Conservation (phyloP, 2,888 invertebrate genomes). For the Dolichopus griseipennis region DNA sequence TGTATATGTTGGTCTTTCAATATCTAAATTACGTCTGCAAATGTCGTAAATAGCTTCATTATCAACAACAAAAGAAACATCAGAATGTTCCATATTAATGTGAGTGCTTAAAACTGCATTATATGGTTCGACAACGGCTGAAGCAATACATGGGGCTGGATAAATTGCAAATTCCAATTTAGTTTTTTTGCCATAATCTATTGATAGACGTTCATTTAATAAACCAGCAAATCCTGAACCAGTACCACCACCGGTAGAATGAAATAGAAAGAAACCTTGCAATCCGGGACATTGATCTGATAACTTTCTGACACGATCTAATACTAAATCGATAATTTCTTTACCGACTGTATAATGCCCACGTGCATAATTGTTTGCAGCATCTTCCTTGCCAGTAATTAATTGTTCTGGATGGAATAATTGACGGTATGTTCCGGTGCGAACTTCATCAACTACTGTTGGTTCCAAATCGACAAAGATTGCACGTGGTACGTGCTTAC, state of each 20-base stretch:
- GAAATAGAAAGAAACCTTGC: slow-evolving; percentile 74
- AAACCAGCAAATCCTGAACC: slow-evolving; percentile 65
- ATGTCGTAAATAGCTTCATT: too few relatives aligned
- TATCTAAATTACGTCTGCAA: slow-evolving; percentile 46
- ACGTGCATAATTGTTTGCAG: slow-evolving; percentile 40
- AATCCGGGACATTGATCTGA: slow-evolving; percentile 65
- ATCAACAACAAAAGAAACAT: too few relatives aligned
- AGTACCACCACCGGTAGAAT: slow-evolving; percentile 74
- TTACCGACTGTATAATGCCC: slow-evolving; percentile 73
- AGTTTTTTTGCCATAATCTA: too few relatives aligned
- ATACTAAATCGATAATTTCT: slow-evolving; percentile 58
- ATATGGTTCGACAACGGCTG: slow-evolving; percentile 84
- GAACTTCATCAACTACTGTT: slow-evolving; percentile 57
- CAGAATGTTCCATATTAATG: too few relatives aligned
- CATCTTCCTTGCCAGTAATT: slow-evolving; percentile 73
- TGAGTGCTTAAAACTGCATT: slow-evolving; percentile 64
- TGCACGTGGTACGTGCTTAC: slow-evolving; percentile 81
- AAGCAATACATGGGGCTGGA: slow-evolving; percentile 75
- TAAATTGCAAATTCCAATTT: slow-evolving; percentile 70
- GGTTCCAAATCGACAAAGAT: slow-evolving; percentile 41
- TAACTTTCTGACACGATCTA: slow-evolving; percentile 60
- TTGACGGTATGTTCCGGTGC: slow-evolving; percentile 58
- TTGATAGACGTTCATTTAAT: too few relatives aligned
- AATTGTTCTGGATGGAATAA: slow-evolving; percentile 73
- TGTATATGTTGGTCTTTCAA: slow-evolving; percentile 73